Base-by-base conservation (phyloP, 1,140 invertebrate genomes). In the Scaptomyza graminum region DNA sequence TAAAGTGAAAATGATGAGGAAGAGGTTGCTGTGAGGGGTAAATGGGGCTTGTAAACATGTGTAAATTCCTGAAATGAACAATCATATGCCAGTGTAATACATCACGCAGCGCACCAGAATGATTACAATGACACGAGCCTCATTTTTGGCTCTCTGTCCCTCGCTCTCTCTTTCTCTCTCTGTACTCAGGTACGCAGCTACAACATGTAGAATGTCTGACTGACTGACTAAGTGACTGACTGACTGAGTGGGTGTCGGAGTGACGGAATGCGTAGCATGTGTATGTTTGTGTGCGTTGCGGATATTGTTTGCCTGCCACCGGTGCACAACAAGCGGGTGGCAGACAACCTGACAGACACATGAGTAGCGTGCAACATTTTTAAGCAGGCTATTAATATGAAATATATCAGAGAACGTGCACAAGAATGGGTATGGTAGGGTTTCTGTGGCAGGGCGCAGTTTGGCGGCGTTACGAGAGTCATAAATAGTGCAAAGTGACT, bases 41-140 rank as follows among this genome's bases (percentile, higher is more conserved):
- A 46, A 63, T 41, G 66, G 61, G 60, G 70, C 77, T 65, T 85
- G 82, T 77, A 85, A 81, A 87, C 83, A 87, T 76, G 83, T 87
- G 83, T 88, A 87, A 88, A 87, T 79, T 88, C 72, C 71, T 65
- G 70, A 83, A 87, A 87, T 87, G 83, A 87, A 87, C 82, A 87
- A 88, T 87, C 82, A 87, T 82, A 87, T 63, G 72, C 64, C 67
- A 82, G 71, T 76, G 76, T 83, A 88, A 87, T 87, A 83, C 83
- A 87, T 87, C 83, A 87, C 68, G 68, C 82, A 82, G 34, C 56
- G 51, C 74, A 61, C 34, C 67, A 76, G 70, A 76, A 82, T 68
- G 74, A 74, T 77, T 81, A 81, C 79, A 50, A n/a, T 41, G 63
- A 68, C 54, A 63, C 57, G 69, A 56, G 74, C 25, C 78, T 75